Base-by-base conservation (phyloP, 2,888 invertebrate genomes). In the Emmelina monodactyla region DNA sequence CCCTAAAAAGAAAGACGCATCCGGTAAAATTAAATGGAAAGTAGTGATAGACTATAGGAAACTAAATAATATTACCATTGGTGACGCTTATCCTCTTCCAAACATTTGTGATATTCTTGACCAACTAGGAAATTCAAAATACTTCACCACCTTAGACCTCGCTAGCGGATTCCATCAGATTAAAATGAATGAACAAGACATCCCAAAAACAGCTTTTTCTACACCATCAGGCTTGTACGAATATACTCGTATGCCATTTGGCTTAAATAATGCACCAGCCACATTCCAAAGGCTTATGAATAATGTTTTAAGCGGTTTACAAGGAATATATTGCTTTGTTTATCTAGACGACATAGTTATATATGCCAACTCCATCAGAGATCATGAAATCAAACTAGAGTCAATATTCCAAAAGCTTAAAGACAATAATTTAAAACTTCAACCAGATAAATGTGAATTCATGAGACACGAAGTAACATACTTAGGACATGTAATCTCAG, bases 161-260 rank as follows among this genome's bases (percentile, higher is more conserved):
- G 53, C 61, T 2, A 49, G 49, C 2, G 64, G 63, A 0, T 68
- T 55, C 41, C 63, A 67, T 37, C 63, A 67, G 45, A 50, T 37
- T 15, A 14, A 25, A 28, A 33, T 33, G 25, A 11, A 33, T 12
- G 2, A 2, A 3, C n/a, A 14, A 2, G 33, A 33, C 10, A 10
- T 28, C 1, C 16, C n/a, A 13, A 32, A 32, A 39, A 58, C 55
- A 1, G 54, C 19, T 5, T 19, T 19, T 19, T 19, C 19, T 6
- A 34, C 15, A 2, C 22, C 34, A 22, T 14, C 11, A 4, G 19
- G 19, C 19, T 9, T 19, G 5, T 19, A 19, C 19, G 19, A 19
- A 19, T 19, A 19, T 19, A 19, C 19, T 19, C 19, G 19, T 19
- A 19, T 19, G 19, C 19, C 50, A 1, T 51, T 58, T 34, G 58